These are phyloP conservation scores for Eulemur rubriventer DNA, from an alignment of 2,797 vertebrate genomes.

Conservation along the genomic window DNA sequence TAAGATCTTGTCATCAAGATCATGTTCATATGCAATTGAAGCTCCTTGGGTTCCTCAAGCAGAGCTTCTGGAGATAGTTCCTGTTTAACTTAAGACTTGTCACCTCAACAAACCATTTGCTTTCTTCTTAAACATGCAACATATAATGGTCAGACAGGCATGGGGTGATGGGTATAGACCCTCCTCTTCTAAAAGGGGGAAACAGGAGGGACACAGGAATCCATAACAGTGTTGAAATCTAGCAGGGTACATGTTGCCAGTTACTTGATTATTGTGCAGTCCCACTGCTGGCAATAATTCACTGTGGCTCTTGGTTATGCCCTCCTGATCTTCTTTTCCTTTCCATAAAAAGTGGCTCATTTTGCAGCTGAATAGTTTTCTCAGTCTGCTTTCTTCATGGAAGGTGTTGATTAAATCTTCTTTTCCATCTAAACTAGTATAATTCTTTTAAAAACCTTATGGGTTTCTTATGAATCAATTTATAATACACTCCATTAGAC, in stretches of 20 bases:
- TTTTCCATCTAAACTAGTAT: background rate
- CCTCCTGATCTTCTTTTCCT: background rate
- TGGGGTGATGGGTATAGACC: background rate
- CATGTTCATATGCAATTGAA: background rate
- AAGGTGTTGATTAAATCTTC: background rate
- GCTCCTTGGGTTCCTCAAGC: background rate
- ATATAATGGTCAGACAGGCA: background rate
- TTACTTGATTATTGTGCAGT: background rate
- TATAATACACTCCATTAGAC: background rate
- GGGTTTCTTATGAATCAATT: constrained; percentile 9
- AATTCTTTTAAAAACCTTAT: constrained; percentile 7
- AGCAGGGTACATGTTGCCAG: background rate
- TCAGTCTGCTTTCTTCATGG: background rate
- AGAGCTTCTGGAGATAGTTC: background rate
- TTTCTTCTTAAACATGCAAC: background rate
- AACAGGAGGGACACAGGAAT: background rate
- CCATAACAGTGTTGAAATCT: background rate
- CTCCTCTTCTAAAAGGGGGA: background rate
- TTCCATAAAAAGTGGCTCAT: background rate
- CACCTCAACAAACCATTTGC: background rate
- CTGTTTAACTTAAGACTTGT: background rate
- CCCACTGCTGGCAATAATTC: background rate
- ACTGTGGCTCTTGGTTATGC: background rate
- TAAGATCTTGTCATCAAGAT: background rate
- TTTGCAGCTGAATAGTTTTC: background rate